Evolutionary conservation across 2,888 invertebrate genomes (phyloP).

Genomic region (Plagiodera versicolora): DNA sequence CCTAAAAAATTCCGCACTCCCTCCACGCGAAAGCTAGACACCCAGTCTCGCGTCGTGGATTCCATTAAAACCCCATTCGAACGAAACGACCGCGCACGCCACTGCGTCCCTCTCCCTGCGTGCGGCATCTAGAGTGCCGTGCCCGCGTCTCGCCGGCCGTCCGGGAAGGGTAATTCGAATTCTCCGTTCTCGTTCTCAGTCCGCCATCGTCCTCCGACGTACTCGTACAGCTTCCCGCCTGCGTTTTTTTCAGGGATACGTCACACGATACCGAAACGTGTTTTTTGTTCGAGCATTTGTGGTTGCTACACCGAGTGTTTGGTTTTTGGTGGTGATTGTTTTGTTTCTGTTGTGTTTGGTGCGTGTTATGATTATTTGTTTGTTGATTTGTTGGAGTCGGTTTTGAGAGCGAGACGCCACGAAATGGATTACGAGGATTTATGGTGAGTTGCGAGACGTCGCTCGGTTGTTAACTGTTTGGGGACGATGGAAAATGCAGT

Average conservation of each 20-base stretch:
- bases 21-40: no score
- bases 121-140: no score
- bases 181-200: no score
- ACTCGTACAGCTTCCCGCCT: constrained; percentile 7
- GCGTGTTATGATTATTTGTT: constrained; percentile 23
- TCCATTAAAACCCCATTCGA: background rate
- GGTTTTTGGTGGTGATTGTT: constrained; percentile 27
- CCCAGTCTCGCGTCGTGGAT: background rate
- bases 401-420: background rate
- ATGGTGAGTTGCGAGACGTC: no score
- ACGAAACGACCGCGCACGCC: constrained; percentile 17
- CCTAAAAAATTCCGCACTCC: no score
- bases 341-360: constrained; percentile 26
- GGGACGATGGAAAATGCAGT: no score
- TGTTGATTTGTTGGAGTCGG: constrained; percentile 15
- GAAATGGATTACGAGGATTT: constrained; percentile 32
- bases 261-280: constrained; percentile 28
- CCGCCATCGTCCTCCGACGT: constrained; percentile 25
- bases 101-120: constrained; percentile 17
- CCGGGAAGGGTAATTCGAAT: constrained; percentile 16
- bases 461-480: no score
- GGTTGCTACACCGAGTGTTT: constrained; percentile 20
- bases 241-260: constrained; percentile 14
- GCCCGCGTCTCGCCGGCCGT: no score
- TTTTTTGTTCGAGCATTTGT: constrained; percentile 29